Conservation (phyloP, 2,113 vertebrate species). For the Chionomys nivalis region DNA sequence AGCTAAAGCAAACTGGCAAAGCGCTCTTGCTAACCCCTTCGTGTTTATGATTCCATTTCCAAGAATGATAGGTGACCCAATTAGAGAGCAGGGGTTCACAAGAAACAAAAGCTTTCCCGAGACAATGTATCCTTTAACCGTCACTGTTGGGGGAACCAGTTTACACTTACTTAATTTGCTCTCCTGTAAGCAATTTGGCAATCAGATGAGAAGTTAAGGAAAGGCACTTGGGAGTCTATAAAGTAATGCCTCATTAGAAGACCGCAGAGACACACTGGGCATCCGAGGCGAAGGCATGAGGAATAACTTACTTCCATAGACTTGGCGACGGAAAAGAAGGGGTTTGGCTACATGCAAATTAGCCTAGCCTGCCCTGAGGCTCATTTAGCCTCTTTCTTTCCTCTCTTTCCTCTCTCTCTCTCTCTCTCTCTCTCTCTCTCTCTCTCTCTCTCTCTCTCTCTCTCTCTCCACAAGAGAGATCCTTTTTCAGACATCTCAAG, state of each 20-base stretch:
- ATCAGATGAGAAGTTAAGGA: background rate
- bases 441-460: background rate
- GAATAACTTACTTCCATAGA: background rate
- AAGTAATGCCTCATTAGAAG: background rate
- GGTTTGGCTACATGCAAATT: background rate
- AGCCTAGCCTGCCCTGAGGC: background rate
- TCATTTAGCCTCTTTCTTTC: background rate
- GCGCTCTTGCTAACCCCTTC: background rate
- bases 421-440: background rate
- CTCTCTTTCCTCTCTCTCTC: background rate
- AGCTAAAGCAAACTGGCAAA: background rate
- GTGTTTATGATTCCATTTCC: background rate
- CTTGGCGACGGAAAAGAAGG: background rate
- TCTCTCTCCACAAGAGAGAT: too few species aligned
- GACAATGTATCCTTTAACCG: background rate
- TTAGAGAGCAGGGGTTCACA: background rate
- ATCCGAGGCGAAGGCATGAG: background rate
- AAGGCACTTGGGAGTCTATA: background rate
- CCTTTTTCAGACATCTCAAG: background rate
- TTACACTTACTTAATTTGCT: background rate
- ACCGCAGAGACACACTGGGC: background rate
- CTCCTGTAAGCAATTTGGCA: background rate
- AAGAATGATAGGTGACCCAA: constrained; percentile 3
- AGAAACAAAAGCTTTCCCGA: background rate
- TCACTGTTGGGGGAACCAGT: background rate